Percentiles rank a stretch among this genome's conserved stretches.
Conservation (phyloP, 2,113 vertebrate genomes). For the Gadus chalcogrammus region DNA sequence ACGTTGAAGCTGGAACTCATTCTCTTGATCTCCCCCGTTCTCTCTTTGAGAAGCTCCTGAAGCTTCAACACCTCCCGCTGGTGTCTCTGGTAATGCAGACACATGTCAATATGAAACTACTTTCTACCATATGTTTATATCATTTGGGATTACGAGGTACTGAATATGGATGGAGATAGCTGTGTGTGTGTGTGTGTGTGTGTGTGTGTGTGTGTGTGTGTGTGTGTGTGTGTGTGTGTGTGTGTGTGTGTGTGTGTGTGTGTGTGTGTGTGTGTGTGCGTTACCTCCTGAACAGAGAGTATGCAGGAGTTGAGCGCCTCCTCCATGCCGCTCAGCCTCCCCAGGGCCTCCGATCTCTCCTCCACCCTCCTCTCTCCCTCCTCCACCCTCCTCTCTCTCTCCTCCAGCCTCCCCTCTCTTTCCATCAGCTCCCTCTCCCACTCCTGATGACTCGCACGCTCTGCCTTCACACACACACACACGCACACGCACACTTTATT, state of each 20-base stretch:
- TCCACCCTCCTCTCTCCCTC: slow-evolving; percentile 74
- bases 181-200: background rate
- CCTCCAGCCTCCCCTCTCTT: slow-evolving; percentile 73
- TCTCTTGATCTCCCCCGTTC: slow-evolving; percentile 82
- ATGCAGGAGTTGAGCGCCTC: slow-evolving; percentile 73
- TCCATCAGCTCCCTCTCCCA: slow-evolving; percentile 74
- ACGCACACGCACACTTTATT: slow-evolving; percentile 8
- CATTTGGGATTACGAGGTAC: no score
- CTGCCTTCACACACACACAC: slow-evolving; percentile 61
- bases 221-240: background rate
- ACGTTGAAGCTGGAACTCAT: slow-evolving; percentile 83
- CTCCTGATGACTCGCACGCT: slow-evolving; percentile 76
- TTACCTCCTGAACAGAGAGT: slow-evolving; percentile 79
- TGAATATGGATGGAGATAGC: background rate
- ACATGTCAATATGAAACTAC: background rate
- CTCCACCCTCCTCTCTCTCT: slow-evolving; percentile 73
- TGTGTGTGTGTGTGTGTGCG: background rate
- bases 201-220: background rate
- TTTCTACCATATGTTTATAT: background rate
- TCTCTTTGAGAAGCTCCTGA: slow-evolving; percentile 74
- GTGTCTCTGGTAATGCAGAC: slow-evolving; percentile 69
- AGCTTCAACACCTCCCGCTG: slow-evolving; percentile 75
- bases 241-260: background rate
- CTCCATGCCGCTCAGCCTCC: slow-evolving; percentile 73
- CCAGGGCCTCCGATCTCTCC: slow-evolving; percentile 72